Base-by-base conservation (phyloP, 2,113 vertebrate genomes). In the Entelurus aequoreus region DNA sequence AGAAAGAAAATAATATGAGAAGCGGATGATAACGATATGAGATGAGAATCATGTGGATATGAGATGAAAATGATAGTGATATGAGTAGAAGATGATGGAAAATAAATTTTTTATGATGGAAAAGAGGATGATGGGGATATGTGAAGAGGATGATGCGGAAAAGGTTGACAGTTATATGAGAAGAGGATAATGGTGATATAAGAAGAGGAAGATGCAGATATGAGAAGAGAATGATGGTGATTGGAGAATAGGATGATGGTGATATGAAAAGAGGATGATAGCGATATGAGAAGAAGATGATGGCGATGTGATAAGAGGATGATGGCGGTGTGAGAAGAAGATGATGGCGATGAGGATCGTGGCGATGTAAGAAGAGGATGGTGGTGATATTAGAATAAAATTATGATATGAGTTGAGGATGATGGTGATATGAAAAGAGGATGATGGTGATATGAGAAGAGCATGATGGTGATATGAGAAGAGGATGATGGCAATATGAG, bases 201-300 rank as follows among this genome's bases (percentile, higher is more conserved):
- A 15, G 10, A n/a, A 21, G 10, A 37, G 6, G 55, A 44, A 6
- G 64, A 65, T 38, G 42, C 40, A 16, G 14, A 42, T 19, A 3
- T 38, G 42, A 48, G 42, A 46, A 14, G 48, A 51, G 4, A 46
- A 44, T 19, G 14, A n/a, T 7, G 12, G 2, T 5, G 15, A 12
- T 38, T 15, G 38, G 56, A 57, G 6, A 38, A 55, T 58, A 28
- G 19, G 49, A 60, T 36, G 53, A 1, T 38, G 38, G 5, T 3
- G 38, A 38, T 38, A 3, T 38, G 50, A 28, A 36, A 48, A 7
- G 50, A 64, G 12, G 67, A 63, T 35, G 40, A 63, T 19, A 52
- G 37, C 35, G 60, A 62, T 21, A 21, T 6, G 11, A 49, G 47
- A 16, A 55, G 44, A 54, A 44, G 42, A 38, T 38, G 1, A 38